Evolutionary conservation across 2,888 invertebrate genomes (phyloP).

Genomic region (Acleris laterana): DNA sequence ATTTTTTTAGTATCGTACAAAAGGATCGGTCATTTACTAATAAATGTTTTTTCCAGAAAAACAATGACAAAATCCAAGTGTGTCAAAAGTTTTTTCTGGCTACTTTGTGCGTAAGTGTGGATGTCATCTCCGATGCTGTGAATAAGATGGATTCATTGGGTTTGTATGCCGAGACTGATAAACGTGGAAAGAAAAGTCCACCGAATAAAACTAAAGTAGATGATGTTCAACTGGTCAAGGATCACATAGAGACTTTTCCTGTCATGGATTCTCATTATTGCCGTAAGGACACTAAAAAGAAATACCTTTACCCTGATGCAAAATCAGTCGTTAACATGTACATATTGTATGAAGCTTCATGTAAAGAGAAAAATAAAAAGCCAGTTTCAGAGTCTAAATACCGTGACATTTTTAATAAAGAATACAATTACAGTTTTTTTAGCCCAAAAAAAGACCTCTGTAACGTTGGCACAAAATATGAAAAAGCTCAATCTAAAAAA

Average conservation of each 20-base stretch:
- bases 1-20: constrained; percentile 9
- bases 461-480: constrained; percentile 11
- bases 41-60: no score
- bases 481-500: background rate
- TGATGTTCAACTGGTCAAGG: constrained; percentile 22
- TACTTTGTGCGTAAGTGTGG: constrained; percentile 19
- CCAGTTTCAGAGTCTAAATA: constrained; percentile 18
- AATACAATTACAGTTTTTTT: constrained; percentile 19
- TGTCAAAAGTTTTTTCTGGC: no score
- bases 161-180: constrained; percentile 12
- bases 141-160: constrained; percentile 15
- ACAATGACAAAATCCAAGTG: no score
- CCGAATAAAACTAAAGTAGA: constrained; percentile 25
- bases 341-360: constrained; percentile 13
- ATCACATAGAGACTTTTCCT: constrained; percentile 31
- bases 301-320: constrained; percentile 23
- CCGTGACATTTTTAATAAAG: constrained; percentile 15
- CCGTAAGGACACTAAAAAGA: constrained; percentile 33
- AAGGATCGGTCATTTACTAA: constrained; percentile 11
- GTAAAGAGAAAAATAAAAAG: constrained; percentile 12
- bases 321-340: constrained; percentile 13
- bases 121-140: constrained; percentile 30
- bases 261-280: constrained; percentile 33
- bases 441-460: constrained; percentile 22
- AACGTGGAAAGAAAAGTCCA: constrained; percentile 19